Percentiles rank a stretch among this genome's conserved stretches.
These are phyloP conservation scores for Acleris sparsana DNA, from an alignment of 2,888 invertebrate species.

Conservation along the genomic window DNA sequence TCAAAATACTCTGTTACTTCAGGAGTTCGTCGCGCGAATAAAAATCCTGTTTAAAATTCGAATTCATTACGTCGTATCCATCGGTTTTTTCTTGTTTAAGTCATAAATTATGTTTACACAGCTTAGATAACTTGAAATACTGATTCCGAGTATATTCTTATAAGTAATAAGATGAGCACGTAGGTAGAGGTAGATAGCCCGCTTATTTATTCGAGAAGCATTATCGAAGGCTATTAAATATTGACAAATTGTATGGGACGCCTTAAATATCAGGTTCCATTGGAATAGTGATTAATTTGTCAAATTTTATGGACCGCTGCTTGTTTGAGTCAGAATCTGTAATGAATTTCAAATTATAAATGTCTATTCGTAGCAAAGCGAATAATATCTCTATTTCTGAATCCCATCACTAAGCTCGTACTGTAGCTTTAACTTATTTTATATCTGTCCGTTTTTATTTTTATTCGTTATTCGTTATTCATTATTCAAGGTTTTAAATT, in stretches of 20 bases:
- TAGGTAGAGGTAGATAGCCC: conserved; percentile 25
- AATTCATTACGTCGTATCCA: conserved; percentile 24
- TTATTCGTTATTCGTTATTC: too few species aligned
- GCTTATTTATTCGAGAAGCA: conserved; percentile 32
- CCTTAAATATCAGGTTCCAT: conserved; percentile 47
- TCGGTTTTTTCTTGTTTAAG: conserved; percentile 22
- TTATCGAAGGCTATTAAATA: conserved; percentile 45
- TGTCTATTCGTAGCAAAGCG: conserved; percentile 40
- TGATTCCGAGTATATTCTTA: conserved; percentile 37
- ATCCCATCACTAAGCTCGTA: not conserved
- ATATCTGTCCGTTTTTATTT: too few species aligned
- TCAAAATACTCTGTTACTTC: not conserved
- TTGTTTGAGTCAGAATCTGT: conserved; percentile 49
- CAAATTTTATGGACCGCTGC: conserved; percentile 49
- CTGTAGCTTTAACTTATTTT: too few species aligned
- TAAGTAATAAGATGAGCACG: conserved; percentile 25
- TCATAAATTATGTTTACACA: conserved; percentile 34
- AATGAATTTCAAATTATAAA: conserved; percentile 48
- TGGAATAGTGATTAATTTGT: conserved; percentile 54
- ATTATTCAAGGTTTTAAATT: too few species aligned
- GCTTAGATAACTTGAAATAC: conserved; percentile 38
- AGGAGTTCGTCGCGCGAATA: not conserved
- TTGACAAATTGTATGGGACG: conserved; percentile 49
- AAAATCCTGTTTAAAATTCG: not conserved
- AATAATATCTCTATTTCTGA: conserved; percentile 29